These are phyloP conservation scores for Drosophila nigromelanica DNA, from an alignment of 1,140 invertebrate genomes.

Conservation along the genomic window DNA sequence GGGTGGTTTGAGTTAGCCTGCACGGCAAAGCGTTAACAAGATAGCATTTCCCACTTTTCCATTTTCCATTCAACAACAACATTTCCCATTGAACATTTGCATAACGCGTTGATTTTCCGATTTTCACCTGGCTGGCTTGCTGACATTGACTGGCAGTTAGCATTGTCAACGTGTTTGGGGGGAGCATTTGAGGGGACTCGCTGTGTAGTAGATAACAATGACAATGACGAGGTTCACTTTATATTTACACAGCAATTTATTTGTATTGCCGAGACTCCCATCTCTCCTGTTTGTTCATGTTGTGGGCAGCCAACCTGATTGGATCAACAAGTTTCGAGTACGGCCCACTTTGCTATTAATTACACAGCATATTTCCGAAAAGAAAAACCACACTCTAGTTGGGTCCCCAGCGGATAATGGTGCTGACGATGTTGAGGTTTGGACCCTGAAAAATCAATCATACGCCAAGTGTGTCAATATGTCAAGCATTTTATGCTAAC, in stretches of 20 bases:
- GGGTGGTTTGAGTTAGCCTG: conserved; percentile 16
- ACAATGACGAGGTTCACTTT: conserved; percentile 54
- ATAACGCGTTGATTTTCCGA: conserved; percentile 67
- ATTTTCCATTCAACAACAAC: conserved; percentile 27
- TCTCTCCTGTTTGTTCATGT: conserved; percentile 2
- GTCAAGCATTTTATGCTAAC: conserved; percentile 69
- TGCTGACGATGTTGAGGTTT: conserved; percentile 30
- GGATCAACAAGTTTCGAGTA: conserved; percentile 65
- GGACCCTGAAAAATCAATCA: conserved; percentile 67
- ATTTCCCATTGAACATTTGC: conserved; percentile 66
- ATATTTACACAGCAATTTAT: conserved; percentile 66
- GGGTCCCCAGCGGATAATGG: neutral
- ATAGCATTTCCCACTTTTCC: conserved; percentile 59
- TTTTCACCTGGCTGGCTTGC: conserved; percentile 71
- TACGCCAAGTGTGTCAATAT: conserved; percentile 74
- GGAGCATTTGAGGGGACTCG: conserved; percentile 22
- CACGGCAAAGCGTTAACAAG: conserved; percentile 55
- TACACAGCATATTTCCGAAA: conserved; percentile 30
- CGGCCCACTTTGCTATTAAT: conserved; percentile 24
- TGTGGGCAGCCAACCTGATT: conserved; percentile 28
- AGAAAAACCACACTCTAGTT: conserved; percentile 5
- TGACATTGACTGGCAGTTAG: conserved; percentile 55
- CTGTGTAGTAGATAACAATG: conserved; percentile 66
- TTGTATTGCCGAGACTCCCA: conserved; percentile 52
- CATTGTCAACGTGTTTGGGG: conserved; percentile 46